phyloP scores from a whole-genome alignment of 2,113 vertebrate species.

The Dissostichus mawsoni region DNA sequence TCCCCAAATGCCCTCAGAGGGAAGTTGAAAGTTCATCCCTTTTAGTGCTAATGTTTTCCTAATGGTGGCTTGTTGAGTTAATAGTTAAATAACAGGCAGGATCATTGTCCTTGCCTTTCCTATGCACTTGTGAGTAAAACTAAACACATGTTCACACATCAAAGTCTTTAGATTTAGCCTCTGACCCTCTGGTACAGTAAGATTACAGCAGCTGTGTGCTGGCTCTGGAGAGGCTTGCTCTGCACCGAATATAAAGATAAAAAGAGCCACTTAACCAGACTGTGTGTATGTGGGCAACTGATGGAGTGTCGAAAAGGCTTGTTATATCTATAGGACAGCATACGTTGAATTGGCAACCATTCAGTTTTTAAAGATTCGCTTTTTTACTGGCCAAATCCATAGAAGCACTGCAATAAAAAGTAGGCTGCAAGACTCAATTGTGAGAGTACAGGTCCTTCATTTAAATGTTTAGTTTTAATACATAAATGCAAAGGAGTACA shows the following conservation, averaged over 20 bases:
- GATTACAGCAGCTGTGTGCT: slow-evolving; percentile 46
- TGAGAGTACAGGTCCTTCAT: slow-evolving; percentile 67
- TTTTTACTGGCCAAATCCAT: slow-evolving; percentile 41
- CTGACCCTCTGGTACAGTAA: slow-evolving; percentile 53
- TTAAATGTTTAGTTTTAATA: slow-evolving; percentile 67
- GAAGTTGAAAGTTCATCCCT: slow-evolving; percentile 78
- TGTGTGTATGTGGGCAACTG: slow-evolving; percentile 9
- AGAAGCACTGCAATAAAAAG: slow-evolving; percentile 46
- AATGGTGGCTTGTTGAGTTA: slow-evolving; percentile 80
- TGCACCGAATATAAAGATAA: slow-evolving; percentile 12
- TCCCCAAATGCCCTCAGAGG: slow-evolving; percentile 49
- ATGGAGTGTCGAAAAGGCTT: not conserved
- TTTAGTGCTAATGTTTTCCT: slow-evolving; percentile 76
- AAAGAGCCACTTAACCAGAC: slow-evolving; percentile 5
- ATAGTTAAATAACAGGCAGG: slow-evolving; percentile 73
- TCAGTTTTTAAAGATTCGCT: slow-evolving; percentile 16
- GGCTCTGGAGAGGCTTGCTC: slow-evolving; percentile 5
- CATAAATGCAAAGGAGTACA: slow-evolving; percentile 78
- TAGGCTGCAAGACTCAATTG: slow-evolving; percentile 51
- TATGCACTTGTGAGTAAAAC: slow-evolving; percentile 61
- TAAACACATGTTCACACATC: slow-evolving; percentile 74
- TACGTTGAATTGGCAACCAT: slow-evolving; percentile 19
- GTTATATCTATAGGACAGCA: slow-evolving; percentile 25
- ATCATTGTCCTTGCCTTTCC: slow-evolving; percentile 63
- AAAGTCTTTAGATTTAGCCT: slow-evolving; percentile 67